A percentile compares a stretch with the other conserved stretches of the same genome.
Evolutionary conservation across 2,888 invertebrate species (phyloP).

Genomic region (Machimus rusticus): DNA sequence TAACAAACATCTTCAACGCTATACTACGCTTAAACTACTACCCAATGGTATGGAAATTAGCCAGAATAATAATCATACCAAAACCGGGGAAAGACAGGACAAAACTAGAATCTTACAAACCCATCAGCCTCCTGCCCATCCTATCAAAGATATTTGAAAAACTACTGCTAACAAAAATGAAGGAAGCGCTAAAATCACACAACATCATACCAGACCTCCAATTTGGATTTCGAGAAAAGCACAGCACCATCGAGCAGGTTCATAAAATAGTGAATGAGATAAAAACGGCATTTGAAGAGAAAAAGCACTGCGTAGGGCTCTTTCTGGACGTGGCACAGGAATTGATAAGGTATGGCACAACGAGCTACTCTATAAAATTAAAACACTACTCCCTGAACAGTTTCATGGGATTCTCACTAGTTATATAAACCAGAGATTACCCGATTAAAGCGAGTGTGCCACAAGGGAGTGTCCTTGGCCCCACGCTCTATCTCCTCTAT

Average conservation of each 20-base stretch:
- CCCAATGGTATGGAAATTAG: background rate
- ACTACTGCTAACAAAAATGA: background rate
- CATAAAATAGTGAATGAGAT: background rate
- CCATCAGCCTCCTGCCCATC: background rate
- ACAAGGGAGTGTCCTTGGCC: slow-evolving; percentile 16
- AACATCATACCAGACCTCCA: background rate
- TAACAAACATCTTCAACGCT: background rate
- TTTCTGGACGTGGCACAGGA: background rate
- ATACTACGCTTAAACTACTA: background rate
- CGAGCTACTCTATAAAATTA: background rate
- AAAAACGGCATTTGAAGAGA: background rate
- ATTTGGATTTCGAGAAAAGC: background rate
- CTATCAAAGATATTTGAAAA: background rate
- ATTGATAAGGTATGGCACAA: background rate
- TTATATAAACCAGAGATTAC: background rate
- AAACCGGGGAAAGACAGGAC: background rate
- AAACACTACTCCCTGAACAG: background rate
- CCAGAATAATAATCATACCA: background rate
- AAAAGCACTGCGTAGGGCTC: background rate
- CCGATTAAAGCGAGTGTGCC: background rate
- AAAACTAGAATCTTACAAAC: background rate
- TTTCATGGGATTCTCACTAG: background rate
- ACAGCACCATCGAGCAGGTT: background rate
- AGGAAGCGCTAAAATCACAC: background rate
- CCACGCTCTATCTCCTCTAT: background rate